phyloP scores from a whole-genome alignment of 2,113 vertebrate genomes.

The Cyrtonyx montezumae region DNA sequence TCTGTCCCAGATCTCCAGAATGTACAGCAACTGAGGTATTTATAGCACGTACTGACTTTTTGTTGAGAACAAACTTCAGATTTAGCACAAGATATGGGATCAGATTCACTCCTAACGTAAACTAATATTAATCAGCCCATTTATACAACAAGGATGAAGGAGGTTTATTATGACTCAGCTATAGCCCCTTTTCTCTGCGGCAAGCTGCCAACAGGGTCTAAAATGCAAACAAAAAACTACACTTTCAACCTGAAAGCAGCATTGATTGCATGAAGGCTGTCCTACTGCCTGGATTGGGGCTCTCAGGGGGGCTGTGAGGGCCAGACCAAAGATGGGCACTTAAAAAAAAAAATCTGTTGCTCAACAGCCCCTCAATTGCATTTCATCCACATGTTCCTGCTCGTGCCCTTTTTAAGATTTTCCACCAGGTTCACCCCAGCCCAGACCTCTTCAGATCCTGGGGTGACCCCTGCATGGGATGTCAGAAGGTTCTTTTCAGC shows the following conservation, averaged over 20 bases:
- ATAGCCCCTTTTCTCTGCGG: background rate
- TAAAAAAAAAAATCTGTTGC: background rate
- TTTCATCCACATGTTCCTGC: background rate
- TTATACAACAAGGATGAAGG: constrained; percentile 43
- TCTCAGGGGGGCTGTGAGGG: background rate
- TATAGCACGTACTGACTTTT: constrained; percentile 45
- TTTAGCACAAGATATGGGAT: constrained; percentile 4
- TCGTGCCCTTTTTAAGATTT: background rate
- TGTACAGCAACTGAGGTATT: constrained; percentile 26
- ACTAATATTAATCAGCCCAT: background rate
- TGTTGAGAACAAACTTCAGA: constrained; percentile 20
- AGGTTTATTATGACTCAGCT: constrained; percentile 16
- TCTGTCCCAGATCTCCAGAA: constrained; percentile 26
- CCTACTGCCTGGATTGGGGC: background rate
- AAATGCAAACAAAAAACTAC: constrained; percentile 23
- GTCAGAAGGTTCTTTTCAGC: background rate
- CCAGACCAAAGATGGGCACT: background rate
- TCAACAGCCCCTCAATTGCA: background rate
- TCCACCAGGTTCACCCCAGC: background rate
- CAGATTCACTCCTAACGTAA: constrained; percentile 12
- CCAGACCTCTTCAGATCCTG: background rate
- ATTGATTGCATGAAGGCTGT: background rate
- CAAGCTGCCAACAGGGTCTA: background rate
- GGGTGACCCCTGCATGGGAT: background rate
- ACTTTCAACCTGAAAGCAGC: constrained; percentile 6